Evolutionary conservation across 2,797 vertebrate genomes (phyloP).

Genomic region (Dallia pectoralis): DNA sequence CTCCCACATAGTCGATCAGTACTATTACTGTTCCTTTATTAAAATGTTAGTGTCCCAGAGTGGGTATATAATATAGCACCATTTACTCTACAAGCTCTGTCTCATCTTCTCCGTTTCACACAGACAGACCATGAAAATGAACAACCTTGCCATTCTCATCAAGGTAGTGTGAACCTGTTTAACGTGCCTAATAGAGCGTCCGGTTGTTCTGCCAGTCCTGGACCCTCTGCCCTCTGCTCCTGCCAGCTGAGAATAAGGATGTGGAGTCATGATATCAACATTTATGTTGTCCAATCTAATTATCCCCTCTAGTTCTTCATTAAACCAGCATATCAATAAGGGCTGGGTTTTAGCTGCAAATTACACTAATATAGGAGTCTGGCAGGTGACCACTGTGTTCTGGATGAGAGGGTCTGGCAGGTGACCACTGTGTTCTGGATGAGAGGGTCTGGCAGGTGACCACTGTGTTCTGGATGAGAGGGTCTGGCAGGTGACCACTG

Average conservation of each 20-base stretch:
- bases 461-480: background rate
- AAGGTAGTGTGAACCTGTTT: background rate
- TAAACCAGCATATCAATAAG: background rate
- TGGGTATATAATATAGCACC: background rate
- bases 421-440: background rate
- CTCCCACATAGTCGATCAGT: background rate
- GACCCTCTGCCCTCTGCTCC: background rate
- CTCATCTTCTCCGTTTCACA: background rate
- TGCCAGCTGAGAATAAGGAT: background rate
- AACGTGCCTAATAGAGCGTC: background rate
- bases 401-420: too few species aligned
- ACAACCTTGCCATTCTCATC: background rate
- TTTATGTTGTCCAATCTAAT: background rate
- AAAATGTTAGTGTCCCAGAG: background rate
- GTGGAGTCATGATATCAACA: too few species aligned
- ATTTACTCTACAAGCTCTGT: background rate
- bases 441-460: background rate
- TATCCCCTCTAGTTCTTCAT: background rate
- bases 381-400: too few species aligned
- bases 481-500: background rate
- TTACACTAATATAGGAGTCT: too few species aligned
- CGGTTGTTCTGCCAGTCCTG: too few species aligned
- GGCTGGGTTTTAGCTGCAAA: too few species aligned
- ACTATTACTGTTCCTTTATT: background rate
- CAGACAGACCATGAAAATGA: background rate